Base-by-base conservation (phyloP, 2,113 vertebrate species). In the Grus americana region DNA sequence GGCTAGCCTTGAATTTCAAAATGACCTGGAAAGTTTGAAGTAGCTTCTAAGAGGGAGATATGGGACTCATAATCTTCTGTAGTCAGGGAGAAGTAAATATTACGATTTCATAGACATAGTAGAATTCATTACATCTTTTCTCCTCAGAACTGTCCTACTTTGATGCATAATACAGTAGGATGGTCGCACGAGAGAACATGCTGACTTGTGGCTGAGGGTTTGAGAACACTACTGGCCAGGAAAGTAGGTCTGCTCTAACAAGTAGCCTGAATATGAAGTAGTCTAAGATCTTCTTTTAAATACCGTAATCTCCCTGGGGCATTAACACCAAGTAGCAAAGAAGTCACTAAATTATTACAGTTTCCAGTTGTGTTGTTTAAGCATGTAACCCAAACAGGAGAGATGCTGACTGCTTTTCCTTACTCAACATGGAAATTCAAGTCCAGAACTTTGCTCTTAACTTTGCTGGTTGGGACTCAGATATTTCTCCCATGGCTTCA, bases 51-150 rank as follows among this genome's bases (percentile, higher is more conserved):
- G 24, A 36, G 19, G 11, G 61, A 57, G 44, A 79, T 76, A 26
- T 9, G 40, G 44, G 52, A 81, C 32, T 87, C 1, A 1, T 11
- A 86, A 79, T 22, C 22, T 91, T 86, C 54, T 84, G 8, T 50
- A 93, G 61, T 61, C 27, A 65, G n/a, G 40, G 32, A 89, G 61
- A 75, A 87, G 62, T 86, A 95, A 95, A 91, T 72, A 81, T 88
- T 91, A 81, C 65, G 84, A 40, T 81, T 94, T 83, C 49, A 79
- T 74, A 84, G 90, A 36, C 27, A 62, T 40, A 70, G 58, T 14
- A 80, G 65, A 92, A 94, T 90, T 94, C 29, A 68, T 87, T 93
- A 57, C 27, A 26, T 73, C 38, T 79, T 79, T 71, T 84, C 54
- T 88, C 38, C 46, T 93, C 44, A 86, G 81, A 88, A 52, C 42